Evolutionary conservation across 2,888 invertebrate species (phyloP), one percentile per base, ranked within the genome.

Genomic region (Latheticus oryzae): DNA sequence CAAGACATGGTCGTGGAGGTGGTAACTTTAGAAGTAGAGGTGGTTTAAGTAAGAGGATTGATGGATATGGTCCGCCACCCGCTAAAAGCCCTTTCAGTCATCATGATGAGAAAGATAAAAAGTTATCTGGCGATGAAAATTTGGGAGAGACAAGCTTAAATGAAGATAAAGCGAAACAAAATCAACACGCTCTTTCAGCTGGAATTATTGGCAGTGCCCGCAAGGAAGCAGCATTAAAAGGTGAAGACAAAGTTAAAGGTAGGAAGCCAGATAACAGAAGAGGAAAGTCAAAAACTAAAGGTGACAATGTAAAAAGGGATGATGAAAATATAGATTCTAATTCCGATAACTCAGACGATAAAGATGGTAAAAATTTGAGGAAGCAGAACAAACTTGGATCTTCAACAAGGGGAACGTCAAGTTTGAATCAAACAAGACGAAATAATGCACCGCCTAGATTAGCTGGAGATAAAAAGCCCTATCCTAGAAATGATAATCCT

Each of bases 61-160:
- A 90, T 63, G 88, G 89, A 2, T 91, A 91, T 74, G 90, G 91
- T 0, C 90, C 90, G n/a, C 91, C 90, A 0, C 87, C 89, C 52
- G 87, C 88, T 21, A 90, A 90, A 72, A 89, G 89, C 72, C 90
- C 90, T 3, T 91, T 91, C 72, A 80, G 86, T 62, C 69, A 73
- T 64, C 71, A 71, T 45, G 76, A 78, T 5, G 78, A 78, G 33
- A 74, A 75, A 64, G 74, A 76, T 7, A 74, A 73, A 61, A 77
- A 74, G 54, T 12, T 54, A 7, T 60, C 60, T 7, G 64, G 65
- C 24, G 74, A 75, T 16, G 69, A 70, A 11, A 53, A 40, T 19
- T 24, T 70, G 9, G 61, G 70, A 12, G 64, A 66, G 9, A 42
- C 59, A 19, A 37, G 61, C 12, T 55, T 63, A 24, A 74, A 77